phyloP scores from a whole-genome alignment of 2,797 vertebrate genomes.

The Coreius guichenoti region DNA sequence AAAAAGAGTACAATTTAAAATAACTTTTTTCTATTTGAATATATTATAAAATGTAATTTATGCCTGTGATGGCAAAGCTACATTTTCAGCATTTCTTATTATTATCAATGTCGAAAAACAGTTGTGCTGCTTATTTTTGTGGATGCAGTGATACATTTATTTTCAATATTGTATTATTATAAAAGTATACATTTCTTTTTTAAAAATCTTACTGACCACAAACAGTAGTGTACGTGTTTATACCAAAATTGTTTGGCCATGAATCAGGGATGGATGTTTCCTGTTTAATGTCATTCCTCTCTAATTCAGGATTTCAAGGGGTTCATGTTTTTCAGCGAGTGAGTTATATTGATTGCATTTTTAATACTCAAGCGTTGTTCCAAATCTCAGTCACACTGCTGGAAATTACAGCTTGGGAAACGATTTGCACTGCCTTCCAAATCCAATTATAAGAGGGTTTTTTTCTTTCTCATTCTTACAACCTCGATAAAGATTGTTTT shows the following conservation, averaged over 20 bases:
- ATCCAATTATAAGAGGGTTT: conserved; percentile 62
- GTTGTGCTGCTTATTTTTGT: background rate
- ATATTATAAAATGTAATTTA: background rate
- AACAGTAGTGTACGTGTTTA: background rate
- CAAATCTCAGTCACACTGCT: conserved; percentile 59
- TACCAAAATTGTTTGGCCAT: background rate
- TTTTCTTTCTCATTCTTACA: conserved; percentile 2
- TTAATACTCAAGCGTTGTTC: conserved; percentile 47
- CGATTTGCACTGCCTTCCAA: conserved; percentile 54
- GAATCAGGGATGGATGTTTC: conserved; percentile 14
- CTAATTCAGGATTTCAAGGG: conserved; percentile 17
- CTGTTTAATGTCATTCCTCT: conserved; percentile 19
- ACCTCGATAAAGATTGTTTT: conserved; percentile 36
- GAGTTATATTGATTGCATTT: conserved; percentile 60
- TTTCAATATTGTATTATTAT: background rate
- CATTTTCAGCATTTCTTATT: background rate
- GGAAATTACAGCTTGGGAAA: conserved; percentile 66
- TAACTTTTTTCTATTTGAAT: background rate
- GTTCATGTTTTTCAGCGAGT: conserved; percentile 8
- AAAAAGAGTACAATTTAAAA: background rate
- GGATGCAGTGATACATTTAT: background rate
- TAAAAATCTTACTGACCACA: background rate
- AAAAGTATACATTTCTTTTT: background rate
- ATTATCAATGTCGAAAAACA: background rate
- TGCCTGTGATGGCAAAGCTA: background rate